Base-by-base conservation (phyloP, 2,113 vertebrate genomes). In the Serilophus lunatus region DNA sequence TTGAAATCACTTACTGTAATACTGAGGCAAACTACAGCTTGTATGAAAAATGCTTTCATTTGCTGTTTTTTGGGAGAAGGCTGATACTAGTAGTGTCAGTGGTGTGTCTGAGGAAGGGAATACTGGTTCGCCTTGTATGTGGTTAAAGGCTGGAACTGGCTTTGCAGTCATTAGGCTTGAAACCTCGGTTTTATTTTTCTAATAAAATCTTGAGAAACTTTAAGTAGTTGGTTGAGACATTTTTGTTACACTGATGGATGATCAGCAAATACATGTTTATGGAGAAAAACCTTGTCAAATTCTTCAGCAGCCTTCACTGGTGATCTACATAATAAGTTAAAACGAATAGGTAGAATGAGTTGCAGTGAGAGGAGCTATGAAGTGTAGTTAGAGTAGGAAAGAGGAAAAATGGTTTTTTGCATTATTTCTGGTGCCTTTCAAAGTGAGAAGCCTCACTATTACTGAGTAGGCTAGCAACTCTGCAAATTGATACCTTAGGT, bases 1-100 rank as follows among this genome's bases (percentile, higher is more conserved):
- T 87, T 94, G 66, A 90, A 94, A 69, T 79, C 70, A 65, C 74
- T 82, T 87, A 38, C 40, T 76, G 85, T 91, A 92, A 70, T 71
- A 50, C 33, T 89, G 69, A 66, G 89, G 69, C 81, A 94, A 94
- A 83, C 77, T 60, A 66, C 69, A 86, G 38, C 69, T 92, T 86
- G n/a, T 74, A 35, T 61, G 63, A 77, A 89, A 95, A 93, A 79
- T 88, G 82, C 68, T 93, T 86, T 54, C 59, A 65, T 82, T 88
- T 92, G 71, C 75, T 90, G 25, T 65, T 79, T 80, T 92, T 59
- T 15, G 10, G 24, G 50, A 70, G 63, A 81, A 82, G 42, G 28
- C 71, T 93, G 90, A 82, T 64, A 80, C 47, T 40, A 50, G 4
- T 29, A 28, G 54, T 68, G 70, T 68, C 87, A 64, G 49, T 82